Conservation (phyloP, 2,888 invertebrate species). For the Ametastegia equiseti region DNA sequence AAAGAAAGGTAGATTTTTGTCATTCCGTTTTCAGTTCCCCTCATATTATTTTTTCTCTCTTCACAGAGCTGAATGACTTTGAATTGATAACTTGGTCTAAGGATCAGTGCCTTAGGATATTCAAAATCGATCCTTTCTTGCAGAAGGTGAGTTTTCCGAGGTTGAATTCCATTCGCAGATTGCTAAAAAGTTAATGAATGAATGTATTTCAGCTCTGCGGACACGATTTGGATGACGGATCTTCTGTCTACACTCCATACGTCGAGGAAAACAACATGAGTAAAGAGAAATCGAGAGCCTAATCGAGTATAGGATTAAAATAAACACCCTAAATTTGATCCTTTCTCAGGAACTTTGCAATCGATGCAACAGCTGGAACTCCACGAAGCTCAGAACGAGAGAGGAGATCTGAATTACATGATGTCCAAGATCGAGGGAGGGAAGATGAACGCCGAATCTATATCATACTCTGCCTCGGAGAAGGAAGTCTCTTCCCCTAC, state of each 20-base stretch:
- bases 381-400: constrained; percentile 68
- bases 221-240: constrained; percentile 79
- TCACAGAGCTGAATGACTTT: constrained; percentile 81
- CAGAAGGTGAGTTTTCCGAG: constrained; percentile 79
- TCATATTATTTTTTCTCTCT: constrained; percentile 9
- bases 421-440: constrained; percentile 65
- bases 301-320: neutral
- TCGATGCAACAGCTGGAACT: constrained; percentile 71
- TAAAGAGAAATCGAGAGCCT: constrained; percentile 50
- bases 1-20: constrained; percentile 75
- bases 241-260: constrained; percentile 71
- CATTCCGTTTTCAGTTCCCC: no score
- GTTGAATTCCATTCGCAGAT: constrained; percentile 14
- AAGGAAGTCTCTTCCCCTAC: constrained; percentile 68
- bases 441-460: constrained; percentile 61
- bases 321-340: neutral
- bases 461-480: constrained; percentile 62
- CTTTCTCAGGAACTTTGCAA: constrained; percentile 65
- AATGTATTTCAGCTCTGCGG: constrained; percentile 80
- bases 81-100: constrained; percentile 97
- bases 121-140: constrained; percentile 92
- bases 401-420: constrained; percentile 66
- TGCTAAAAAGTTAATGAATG: constrained; percentile 32
- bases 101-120: constrained; percentile 94
- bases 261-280: constrained; percentile 71